These are phyloP conservation scores for Lithobates pipiens DNA, from an alignment of 2,797 vertebrate species.

Conservation along the genomic window DNA sequence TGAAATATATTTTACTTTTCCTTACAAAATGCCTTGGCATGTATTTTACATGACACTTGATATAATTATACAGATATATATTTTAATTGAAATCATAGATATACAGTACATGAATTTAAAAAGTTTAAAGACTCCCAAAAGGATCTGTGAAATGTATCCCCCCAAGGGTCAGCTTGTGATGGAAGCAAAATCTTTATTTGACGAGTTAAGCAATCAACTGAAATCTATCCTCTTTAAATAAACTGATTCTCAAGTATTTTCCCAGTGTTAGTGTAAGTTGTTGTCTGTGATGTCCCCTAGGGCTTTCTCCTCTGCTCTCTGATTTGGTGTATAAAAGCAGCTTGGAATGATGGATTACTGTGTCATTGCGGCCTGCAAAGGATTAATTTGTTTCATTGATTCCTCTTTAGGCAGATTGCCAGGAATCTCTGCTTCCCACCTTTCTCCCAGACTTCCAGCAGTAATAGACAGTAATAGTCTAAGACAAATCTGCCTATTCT, in stretches of 20 bases:
- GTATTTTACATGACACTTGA: neutral
- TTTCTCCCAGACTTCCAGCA: slow-evolving; percentile 92
- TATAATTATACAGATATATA: neutral
- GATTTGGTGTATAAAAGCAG: slow-evolving; percentile 98
- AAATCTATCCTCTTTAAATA: slow-evolving; percentile 86
- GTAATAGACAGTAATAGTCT: slow-evolving; percentile 99
- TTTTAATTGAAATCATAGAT: neutral
- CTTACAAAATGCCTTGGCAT: neutral
- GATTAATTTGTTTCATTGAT: slow-evolving; percentile 99
- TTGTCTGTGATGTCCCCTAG: slow-evolving; percentile 89
- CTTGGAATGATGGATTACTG: slow-evolving; percentile 99
- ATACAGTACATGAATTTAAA: neutral
- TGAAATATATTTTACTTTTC: neutral
- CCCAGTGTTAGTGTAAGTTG: slow-evolving; percentile 86
- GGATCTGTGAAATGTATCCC: slow-evolving; percentile 63
- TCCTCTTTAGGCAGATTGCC: slow-evolving; percentile 99
- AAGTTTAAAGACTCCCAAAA: slow-evolving; percentile 14
- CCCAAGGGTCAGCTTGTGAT: slow-evolving; percentile 59
- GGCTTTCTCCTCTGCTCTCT: slow-evolving; percentile 88
- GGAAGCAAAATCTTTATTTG: slow-evolving; percentile 77
- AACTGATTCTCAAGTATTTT: slow-evolving; percentile 87
- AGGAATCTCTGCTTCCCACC: slow-evolving; percentile 98
- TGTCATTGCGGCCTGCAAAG: slow-evolving; percentile 98
- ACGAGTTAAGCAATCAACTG: slow-evolving; percentile 81
- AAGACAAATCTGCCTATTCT: slow-evolving; percentile 98